phyloP scores from a whole-genome alignment of 2,113 vertebrate species.

The Cyprinodon tularosa region DNA sequence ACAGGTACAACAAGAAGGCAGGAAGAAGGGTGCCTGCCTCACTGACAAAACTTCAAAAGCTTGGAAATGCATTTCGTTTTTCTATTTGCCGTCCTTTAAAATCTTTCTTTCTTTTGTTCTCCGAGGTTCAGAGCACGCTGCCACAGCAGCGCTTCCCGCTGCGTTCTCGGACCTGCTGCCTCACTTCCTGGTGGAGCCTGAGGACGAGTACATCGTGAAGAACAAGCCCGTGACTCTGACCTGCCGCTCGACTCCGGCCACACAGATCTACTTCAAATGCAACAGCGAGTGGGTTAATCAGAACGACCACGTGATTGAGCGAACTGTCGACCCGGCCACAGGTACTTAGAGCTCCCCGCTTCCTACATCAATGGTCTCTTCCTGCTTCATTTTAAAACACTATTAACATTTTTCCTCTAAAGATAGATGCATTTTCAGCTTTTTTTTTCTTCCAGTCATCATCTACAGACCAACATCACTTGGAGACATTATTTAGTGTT shows the following conservation, averaged over 20 bases:
- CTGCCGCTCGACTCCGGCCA: constrained; percentile 93
- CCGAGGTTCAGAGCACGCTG: constrained; percentile 89
- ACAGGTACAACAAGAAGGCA: constrained; percentile 6
- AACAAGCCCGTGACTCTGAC: constrained; percentile 96
- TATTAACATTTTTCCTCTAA: neutral
- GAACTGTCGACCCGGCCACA: constrained; percentile 85
- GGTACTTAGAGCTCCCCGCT: constrained; percentile 74
- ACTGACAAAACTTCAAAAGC: constrained; percentile 41
- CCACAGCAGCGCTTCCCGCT: constrained; percentile 85
- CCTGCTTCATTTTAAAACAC: neutral
- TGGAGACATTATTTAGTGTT: constrained; percentile 46
- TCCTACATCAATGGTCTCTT: neutral
- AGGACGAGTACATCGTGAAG: constrained; percentile 95
- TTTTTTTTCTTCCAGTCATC: neutral
- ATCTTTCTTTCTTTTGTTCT: constrained; percentile 1
- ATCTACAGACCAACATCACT: constrained; percentile 6
- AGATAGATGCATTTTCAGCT: neutral
- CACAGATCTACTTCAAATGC: constrained; percentile 99
- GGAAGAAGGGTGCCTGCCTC: neutral
- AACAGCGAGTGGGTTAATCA: constrained; percentile 99
- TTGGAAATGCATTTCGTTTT: constrained; percentile 16
- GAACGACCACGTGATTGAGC: constrained; percentile 90
- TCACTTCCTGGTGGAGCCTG: constrained; percentile 94
- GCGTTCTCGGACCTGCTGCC: constrained; percentile 89
- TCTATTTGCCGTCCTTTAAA: constrained; percentile 20